Percentiles rank a stretch among this genome's conserved stretches.
phyloP scores from a whole-genome alignment of 1,140 invertebrate genomes.

The Macrosteles quadrilineatus region DNA sequence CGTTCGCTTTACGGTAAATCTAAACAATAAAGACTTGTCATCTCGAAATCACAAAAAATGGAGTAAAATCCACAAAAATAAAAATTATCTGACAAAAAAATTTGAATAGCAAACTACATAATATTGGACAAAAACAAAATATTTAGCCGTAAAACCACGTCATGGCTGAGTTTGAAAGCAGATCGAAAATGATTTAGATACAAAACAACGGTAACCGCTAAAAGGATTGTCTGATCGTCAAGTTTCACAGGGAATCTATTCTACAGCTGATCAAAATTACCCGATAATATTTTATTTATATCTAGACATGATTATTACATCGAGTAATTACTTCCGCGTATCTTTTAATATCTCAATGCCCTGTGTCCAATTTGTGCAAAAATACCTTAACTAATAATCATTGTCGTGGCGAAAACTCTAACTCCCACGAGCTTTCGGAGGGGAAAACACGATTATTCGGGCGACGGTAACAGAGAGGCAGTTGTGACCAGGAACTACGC shows the following conservation, averaged over 20 bases:
- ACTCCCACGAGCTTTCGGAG: neutral
- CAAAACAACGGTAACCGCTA: neutral
- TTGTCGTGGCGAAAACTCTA: neutral
- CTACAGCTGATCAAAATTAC: slow-evolving; percentile 18
- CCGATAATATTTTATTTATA: slow-evolving; percentile 1
- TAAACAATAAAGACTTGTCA: too few relatives aligned
- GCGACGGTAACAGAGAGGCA: slow-evolving; percentile 19
- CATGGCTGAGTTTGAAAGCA: too few relatives aligned
- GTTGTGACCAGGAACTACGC: slow-evolving; percentile 19
- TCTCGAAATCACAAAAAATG: too few relatives aligned
- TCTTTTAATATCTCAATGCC: slow-evolving; percentile 4
- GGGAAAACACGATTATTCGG: too few relatives aligned
- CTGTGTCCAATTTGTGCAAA: slow-evolving; percentile 22
- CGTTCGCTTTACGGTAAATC: too few relatives aligned
- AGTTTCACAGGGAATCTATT: slow-evolving; percentile 3
- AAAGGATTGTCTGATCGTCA: slow-evolving; percentile 7
- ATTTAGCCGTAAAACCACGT: too few relatives aligned
- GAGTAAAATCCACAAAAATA: too few relatives aligned
- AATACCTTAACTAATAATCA: slow-evolving; percentile 15
- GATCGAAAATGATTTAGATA: neutral
- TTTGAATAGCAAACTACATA: too few relatives aligned
- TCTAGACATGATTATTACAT: neutral
- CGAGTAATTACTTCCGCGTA: neutral
- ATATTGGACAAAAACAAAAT: too few relatives aligned
- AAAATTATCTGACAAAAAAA: too few relatives aligned